Base-by-base conservation (phyloP, 2,888 invertebrate genomes). In the Amphimallon solstitiale region DNA sequence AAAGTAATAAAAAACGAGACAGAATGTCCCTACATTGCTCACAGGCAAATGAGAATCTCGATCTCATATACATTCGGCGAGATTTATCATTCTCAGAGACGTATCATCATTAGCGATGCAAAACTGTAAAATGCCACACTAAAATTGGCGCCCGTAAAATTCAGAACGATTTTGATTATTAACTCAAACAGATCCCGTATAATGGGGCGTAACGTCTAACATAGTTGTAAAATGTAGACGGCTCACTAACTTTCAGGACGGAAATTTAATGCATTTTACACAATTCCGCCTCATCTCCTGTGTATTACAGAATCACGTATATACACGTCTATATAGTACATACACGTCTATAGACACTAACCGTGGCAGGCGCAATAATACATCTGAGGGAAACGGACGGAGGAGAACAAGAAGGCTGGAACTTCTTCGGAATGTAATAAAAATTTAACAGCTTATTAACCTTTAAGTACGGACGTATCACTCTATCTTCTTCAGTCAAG, bases 361-460 rank as follows among this genome's bases (percentile, higher is more conserved):
- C n/a, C n/a, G n/a, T n/a, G n/a, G n/a, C n/a, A n/a, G 40, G 2
- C 9, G 14, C 14, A 15, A 12, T 49, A 49, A 49, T 34, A 49
- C 34, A 35, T 35, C 17, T 51, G 35, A 5, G 29, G 9, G 35
- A 51, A 14, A 35, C 35, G 12, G 40, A 35, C 12, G n/a, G 17
- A 35, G 5, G 10, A 10, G 51, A 35, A 34, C 14, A 51, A 46
- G 35, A 15, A 15, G 15, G 35, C 9, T 14, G 15, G 10, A 23
- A 34, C 29, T 29, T 29, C 29, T 29, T 29, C 29, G 35, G 14
- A 35, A n/a, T 10, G 56, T 43, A 40, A 56, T 56, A 56, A 56
- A 56, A 56, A 56, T 56, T 56, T 56, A 56, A 56, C 56, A 23
- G 40, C 56, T 40, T 56, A 56, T 56, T 56, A 56, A 56, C 40